phyloP scores from a whole-genome alignment of 2,113 vertebrate genomes.

The Puffinus mauretanicus region DNA sequence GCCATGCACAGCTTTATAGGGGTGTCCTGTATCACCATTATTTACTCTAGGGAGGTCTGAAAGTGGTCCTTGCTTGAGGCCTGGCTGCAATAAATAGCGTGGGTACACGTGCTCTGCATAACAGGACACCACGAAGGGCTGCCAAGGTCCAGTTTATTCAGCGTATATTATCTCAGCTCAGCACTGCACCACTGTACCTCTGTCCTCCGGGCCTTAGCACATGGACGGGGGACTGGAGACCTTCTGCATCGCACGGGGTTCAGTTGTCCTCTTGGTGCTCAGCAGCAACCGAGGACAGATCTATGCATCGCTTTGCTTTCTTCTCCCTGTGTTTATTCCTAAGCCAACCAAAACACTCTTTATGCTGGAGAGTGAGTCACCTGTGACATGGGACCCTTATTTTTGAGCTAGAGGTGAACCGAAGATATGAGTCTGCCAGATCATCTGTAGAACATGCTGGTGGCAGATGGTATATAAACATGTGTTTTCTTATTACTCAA shows the following conservation, averaged over 20 bases:
- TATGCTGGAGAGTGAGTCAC: background rate
- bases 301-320: background rate
- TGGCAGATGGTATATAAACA: constrained; percentile 46
- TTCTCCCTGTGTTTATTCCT: background rate
- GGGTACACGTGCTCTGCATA: background rate
- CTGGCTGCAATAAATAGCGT: background rate
- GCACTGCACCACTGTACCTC: background rate
- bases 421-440: background rate
- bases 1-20: background rate
- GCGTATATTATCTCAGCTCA: background rate
- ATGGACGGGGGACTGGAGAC: background rate
- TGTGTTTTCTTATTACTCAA: constrained; percentile 45
- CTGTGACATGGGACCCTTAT: constrained; percentile 7
- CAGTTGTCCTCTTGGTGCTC: background rate
- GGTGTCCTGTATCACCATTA: background rate
- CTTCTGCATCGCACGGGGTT: background rate
- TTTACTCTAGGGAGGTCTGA: background rate
- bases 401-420: constrained; percentile 13
- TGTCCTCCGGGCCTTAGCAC: background rate
- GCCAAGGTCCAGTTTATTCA: background rate
- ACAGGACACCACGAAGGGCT: background rate
- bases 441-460: constrained; percentile 50
- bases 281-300: background rate
- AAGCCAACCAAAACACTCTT: background rate
- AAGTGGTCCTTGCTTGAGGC: background rate